Percentiles rank a stretch among this genome's conserved stretches.
Evolutionary conservation across 2,113 vertebrate species (phyloP).

Genomic region (Australoheros scitulus): DNA sequence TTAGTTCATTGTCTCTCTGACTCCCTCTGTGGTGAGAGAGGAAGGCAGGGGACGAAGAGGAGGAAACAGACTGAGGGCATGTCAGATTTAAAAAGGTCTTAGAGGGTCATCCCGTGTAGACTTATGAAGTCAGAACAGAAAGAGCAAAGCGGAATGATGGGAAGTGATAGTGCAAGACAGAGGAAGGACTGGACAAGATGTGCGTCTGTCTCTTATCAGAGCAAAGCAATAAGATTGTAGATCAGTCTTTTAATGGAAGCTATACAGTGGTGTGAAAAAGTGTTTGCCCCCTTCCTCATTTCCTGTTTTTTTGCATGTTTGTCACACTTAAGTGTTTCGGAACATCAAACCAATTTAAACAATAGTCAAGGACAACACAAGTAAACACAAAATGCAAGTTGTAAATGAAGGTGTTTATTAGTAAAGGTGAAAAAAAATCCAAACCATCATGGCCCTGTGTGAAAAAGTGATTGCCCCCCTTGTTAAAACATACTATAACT

Average conservation of each 20-base stretch:
- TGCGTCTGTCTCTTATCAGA: conserved; percentile 46
- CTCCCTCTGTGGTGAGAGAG: conserved; percentile 56
- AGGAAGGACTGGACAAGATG: conserved; percentile 40
- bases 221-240: conserved; percentile 29
- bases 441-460: too few relatives aligned
- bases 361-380: too few relatives aligned
- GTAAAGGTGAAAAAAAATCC: too few relatives aligned
- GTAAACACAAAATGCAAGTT: too few relatives aligned
- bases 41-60: conserved; percentile 8
- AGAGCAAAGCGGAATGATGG: conserved; percentile 22
- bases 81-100: conserved; percentile 64
- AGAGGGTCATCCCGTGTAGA: conserved; percentile 55
- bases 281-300: too few relatives aligned
- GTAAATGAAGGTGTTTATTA: too few relatives aligned
- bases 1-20: conserved; percentile 81
- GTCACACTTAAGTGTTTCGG: too few relatives aligned
- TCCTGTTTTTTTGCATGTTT: too few relatives aligned
- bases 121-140: conserved; percentile 49
- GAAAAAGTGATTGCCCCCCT: too few relatives aligned
- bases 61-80: conserved; percentile 28
- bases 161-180: conserved; percentile 9
- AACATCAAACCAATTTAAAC: too few relatives aligned
- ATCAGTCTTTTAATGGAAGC: conserved; percentile 45
- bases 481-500: too few relatives aligned
- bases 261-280: too few relatives aligned